A percentile compares a stretch with the other conserved stretches of the same genome.
Evolutionary conservation across 2,113 vertebrate genomes (phyloP).

Genomic region (Neopipo cinnamomea): DNA sequence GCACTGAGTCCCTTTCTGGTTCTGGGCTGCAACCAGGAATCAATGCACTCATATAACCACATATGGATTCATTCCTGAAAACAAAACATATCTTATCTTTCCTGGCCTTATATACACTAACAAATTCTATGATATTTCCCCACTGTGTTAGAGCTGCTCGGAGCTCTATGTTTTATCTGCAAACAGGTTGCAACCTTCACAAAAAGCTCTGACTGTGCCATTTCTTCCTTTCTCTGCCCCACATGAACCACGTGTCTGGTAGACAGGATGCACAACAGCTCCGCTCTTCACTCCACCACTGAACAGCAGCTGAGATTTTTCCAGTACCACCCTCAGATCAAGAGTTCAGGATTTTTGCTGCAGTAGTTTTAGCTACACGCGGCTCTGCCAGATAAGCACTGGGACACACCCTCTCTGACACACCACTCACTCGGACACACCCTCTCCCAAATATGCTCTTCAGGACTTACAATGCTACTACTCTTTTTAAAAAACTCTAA

Average conservation of each 20-base stretch:
- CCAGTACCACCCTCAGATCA: neutral
- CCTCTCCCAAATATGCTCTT: neutral
- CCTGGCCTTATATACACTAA: neutral
- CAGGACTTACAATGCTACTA: neutral
- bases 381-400: neutral
- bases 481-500: neutral
- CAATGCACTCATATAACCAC: neutral
- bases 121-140: neutral
- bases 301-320: neutral
- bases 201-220: neutral
- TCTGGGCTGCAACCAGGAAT: neutral
- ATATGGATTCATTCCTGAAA: neutral
- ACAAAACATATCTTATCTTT: neutral
- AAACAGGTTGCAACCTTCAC: neutral
- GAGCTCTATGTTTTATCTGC: neutral
- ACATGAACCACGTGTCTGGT: neutral
- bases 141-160: neutral
- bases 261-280: neutral
- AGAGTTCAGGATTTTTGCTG: neutral
- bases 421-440: neutral
- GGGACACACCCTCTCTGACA: neutral
- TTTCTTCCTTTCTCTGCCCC: neutral
- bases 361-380: fast-evolving
- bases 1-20: neutral
- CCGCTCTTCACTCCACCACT: neutral